Percentiles rank a stretch among this genome's conserved stretches.
Evolutionary conservation across 2,888 invertebrate genomes (phyloP).

Genomic region (Folsomia candida): DNA sequence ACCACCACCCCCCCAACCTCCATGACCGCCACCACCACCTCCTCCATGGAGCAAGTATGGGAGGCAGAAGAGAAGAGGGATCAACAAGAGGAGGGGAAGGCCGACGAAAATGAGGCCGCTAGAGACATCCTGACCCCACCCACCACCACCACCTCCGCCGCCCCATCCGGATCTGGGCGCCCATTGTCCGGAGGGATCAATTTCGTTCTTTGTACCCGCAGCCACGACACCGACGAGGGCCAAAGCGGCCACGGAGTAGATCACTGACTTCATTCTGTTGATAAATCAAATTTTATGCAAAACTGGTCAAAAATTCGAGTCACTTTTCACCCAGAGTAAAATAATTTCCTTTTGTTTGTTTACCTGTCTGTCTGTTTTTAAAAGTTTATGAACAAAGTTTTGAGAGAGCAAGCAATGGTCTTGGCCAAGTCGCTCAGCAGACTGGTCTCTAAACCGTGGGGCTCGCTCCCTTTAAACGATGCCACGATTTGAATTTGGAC

Average conservation of each 20-base stretch:
- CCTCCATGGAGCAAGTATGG: slow-evolving; percentile 32
- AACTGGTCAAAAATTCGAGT: too few species aligned
- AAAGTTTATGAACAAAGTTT: too few species aligned
- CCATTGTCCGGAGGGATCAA: background rate
- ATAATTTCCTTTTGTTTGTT: too few species aligned
- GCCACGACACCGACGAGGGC: slow-evolving; percentile 31
- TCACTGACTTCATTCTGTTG: too few species aligned
- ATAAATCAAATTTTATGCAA: too few species aligned
- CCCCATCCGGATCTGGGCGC: background rate
- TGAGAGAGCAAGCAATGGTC: too few species aligned
- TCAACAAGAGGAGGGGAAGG: slow-evolving; percentile 34
- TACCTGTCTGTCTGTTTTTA: too few species aligned
- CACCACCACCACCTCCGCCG: background rate
- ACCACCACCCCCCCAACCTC: slow-evolving; percentile 9
- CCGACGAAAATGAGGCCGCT: slow-evolving; percentile 36
- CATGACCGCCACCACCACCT: background rate
- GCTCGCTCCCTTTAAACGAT: too few species aligned
- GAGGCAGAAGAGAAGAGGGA: slow-evolving; percentile 36
- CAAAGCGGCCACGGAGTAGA: slow-evolving; percentile 15
- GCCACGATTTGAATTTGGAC: too few species aligned
- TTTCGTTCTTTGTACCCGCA: slow-evolving; percentile 31
- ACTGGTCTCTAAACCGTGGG: too few species aligned
- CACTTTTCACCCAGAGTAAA: too few species aligned
- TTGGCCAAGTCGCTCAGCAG: too few species aligned
- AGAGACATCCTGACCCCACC: slow-evolving; percentile 33